phyloP scores from a whole-genome alignment of 2,113 vertebrate species.

The Nothocercus julius region DNA sequence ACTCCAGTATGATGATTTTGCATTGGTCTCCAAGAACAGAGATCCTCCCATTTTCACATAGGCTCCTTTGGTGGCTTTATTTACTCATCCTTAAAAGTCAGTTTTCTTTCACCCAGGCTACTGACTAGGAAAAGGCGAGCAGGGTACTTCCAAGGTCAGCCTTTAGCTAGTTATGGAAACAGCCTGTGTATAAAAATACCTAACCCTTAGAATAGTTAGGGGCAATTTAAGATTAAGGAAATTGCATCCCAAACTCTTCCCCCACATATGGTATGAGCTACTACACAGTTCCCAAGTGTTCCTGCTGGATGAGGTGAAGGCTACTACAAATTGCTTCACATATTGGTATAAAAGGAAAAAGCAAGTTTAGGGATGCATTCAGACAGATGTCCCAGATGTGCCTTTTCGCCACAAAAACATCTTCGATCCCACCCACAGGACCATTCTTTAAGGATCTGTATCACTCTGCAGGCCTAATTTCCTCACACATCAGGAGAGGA shows the following conservation, averaged over 20 bases:
- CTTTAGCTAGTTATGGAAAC: conserved; percentile 65
- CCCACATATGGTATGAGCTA: fast-evolving
- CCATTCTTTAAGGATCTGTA: not conserved
- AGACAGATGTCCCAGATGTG: not conserved
- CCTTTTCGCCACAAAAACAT: not conserved
- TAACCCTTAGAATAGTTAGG: not conserved
- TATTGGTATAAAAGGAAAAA: not conserved
- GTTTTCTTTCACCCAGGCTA: conserved; percentile 7
- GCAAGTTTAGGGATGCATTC: not conserved
- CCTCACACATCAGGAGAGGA: not conserved
- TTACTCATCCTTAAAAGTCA: not conserved
- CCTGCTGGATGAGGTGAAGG: not conserved
- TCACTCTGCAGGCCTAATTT: not conserved
- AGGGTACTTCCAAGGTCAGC: conserved; percentile 65
- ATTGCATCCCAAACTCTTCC: not conserved
- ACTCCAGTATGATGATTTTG: not conserved
- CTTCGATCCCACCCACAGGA: not conserved
- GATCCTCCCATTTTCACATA: not conserved
- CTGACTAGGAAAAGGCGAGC: conserved; percentile 48
- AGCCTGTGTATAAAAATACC: not conserved
- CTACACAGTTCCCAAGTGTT: not conserved
- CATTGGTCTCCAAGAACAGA: not conserved
- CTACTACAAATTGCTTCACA: not conserved
- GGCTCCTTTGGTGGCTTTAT: not conserved
- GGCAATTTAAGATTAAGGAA: not conserved